Evolutionary conservation across 2,113 vertebrate genomes (phyloP).

Genomic region (Elaphurus davidianus): DNA sequence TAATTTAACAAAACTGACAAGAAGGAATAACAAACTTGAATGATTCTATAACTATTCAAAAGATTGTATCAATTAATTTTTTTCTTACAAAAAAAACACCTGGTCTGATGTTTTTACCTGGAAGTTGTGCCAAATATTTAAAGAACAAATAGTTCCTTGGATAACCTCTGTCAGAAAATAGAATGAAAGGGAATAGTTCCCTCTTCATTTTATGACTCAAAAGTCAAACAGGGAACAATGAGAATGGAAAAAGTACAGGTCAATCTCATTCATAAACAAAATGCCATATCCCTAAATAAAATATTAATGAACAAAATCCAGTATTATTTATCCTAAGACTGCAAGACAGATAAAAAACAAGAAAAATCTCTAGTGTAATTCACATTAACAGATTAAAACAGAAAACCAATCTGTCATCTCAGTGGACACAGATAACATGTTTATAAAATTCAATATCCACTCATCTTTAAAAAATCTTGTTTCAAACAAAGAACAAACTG

Average conservation of each 20-base stretch:
- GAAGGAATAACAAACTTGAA: conserved; percentile 7
- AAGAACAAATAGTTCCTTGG: conserved; percentile 40
- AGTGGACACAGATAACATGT: background rate
- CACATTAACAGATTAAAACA: conserved; percentile 12
- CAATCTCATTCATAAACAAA: conserved; percentile 22
- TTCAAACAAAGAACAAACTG: conserved; percentile 23
- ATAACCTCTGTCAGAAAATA: conserved; percentile 27
- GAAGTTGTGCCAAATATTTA: conserved; percentile 59
- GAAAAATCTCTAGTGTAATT: background rate
- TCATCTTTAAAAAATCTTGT: background rate
- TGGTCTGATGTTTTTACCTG: conserved; percentile 7
- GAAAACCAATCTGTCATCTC: background rate
- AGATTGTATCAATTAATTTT: conserved; percentile 8
- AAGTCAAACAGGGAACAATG: conserved; percentile 13
- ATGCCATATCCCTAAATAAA: conserved; percentile 23
- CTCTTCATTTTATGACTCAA: conserved; percentile 25
- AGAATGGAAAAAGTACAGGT: background rate
- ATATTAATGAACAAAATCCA: conserved; percentile 19
- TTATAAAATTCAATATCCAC: conserved; percentile 9
- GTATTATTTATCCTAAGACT: background rate
- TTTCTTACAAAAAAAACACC: background rate
- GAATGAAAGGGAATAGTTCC: conserved; percentile 34
- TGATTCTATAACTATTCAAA: conserved; percentile 1
- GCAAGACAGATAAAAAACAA: background rate
- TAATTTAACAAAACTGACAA: conserved; percentile 1